A percentile compares a stretch with the other conserved stretches of the same genome.
phyloP scores from a whole-genome alignment of 2,113 vertebrate genomes.

The Vulpes lagopus region DNA sequence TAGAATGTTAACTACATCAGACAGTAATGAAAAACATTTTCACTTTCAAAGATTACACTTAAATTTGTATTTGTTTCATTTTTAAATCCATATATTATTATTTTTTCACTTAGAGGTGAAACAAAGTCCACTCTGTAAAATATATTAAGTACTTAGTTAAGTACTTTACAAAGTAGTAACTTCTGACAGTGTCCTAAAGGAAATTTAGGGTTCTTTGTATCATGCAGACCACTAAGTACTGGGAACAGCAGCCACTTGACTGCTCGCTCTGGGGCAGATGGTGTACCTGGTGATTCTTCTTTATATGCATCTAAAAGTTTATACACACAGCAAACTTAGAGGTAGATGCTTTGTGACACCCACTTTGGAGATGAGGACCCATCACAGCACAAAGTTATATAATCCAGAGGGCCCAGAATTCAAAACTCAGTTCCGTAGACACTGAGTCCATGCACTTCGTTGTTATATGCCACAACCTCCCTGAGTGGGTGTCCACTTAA shows the following conservation, averaged over 20 bases:
- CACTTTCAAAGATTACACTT: background rate
- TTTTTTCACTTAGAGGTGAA: background rate
- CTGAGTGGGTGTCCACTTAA: background rate
- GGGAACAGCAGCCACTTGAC: background rate
- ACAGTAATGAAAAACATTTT: background rate
- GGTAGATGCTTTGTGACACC: background rate
- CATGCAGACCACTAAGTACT: background rate
- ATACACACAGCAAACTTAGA: background rate
- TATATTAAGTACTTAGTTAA: constrained; percentile 11
- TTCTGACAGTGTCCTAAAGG: background rate
- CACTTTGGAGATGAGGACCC: background rate
- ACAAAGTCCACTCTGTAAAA: background rate
- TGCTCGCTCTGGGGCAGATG: background rate
- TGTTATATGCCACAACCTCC: background rate
- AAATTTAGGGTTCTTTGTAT: background rate
- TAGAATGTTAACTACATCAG: background rate
- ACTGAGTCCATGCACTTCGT: background rate
- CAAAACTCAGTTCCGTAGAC: background rate
- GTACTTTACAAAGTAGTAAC: background rate
- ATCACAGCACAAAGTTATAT: background rate
- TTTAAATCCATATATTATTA: background rate
- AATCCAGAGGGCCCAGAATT: background rate
- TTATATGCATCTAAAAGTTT: background rate
- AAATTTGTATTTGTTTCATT: background rate
- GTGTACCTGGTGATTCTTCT: background rate